Evolutionary conservation across 1,140 invertebrate genomes (phyloP).

Genomic region (Rhynchophorus ferrugineus): DNA sequence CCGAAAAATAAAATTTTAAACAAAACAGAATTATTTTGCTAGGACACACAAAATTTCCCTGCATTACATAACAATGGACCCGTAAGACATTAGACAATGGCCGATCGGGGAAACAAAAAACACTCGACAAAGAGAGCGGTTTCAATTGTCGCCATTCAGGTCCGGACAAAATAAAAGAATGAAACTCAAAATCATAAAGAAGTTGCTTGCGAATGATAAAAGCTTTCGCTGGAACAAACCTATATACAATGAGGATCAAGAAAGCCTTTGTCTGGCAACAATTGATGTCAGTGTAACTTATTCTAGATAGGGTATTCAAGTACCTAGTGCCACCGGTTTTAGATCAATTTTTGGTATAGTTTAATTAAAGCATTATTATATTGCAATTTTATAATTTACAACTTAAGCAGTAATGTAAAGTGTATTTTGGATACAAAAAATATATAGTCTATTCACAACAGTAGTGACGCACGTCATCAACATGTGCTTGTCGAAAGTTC

Average conservation of each 20-base stretch:
- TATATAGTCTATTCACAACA: no score
- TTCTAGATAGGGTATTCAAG: constrained; percentile 4
- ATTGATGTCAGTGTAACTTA: constrained; percentile 7
- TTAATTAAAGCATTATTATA: no score
- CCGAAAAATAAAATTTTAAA: constrained; percentile 1
- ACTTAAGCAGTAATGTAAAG: no score
- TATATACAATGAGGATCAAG: constrained; percentile 36
- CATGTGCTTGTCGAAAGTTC: no score
- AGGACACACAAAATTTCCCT: constrained; percentile 23
- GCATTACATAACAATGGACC: constrained; percentile 33
- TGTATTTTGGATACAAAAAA: no score
- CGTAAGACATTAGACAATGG: constrained; percentile 36
- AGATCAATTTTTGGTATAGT: no score
- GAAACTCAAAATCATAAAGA: constrained; percentile 33
- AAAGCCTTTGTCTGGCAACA: constrained; percentile 34
- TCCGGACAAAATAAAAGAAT: constrained; percentile 35
- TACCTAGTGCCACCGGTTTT: no score
- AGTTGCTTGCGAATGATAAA: constrained; percentile 36
- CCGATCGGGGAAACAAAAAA: constrained; percentile 37
- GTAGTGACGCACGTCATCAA: no score
- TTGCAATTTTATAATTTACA: no score
- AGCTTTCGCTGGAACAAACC: constrained; percentile 33
- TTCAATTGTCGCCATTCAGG: constrained; percentile 38
- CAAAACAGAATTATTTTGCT: constrained; percentile 9
- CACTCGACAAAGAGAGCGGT: constrained; percentile 35